Evolutionary conservation across 2,113 vertebrate genomes (phyloP), one percentile per base, ranked within the genome.

Genomic region (Heterotilapia buettikoferi): DNA sequence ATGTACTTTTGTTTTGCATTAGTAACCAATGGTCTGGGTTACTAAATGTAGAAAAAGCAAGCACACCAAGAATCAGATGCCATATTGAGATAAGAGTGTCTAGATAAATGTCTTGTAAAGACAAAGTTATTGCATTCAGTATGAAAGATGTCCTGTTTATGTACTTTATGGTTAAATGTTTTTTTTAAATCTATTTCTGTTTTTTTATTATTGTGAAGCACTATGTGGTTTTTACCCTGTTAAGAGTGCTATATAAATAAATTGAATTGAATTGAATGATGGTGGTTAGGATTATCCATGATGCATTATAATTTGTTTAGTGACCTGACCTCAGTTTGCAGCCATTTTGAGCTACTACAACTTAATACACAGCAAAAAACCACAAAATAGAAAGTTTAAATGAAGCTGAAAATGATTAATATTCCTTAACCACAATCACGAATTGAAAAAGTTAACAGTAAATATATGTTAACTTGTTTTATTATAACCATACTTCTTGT

Each of bases 301-400:
- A 71, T 43, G 63, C 19, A 71, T 71, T 63, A 63, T 63, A 63
- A 63, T 63, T 36, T 63, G 59, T 63, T 63, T n/a, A 63, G 59
- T 36, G 36, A 71, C 63, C 12, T 43, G 36, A 71, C 7, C 2
- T 43, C 1, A 24, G 12, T 68, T 40, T 68, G 63, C 36, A 68
- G 63, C 63, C 3, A 43, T 21, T 71, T 71, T 24, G 63, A 2
- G 36, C 63, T 24, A 40, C 36, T 43, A 40, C 12, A 71, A 40
- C n/a, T 68, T 68, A 40, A 68, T 40, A 40, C 36, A 68, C 63
- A 71, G 63, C 14, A 40, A 68, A 68, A 31, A 54, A 26, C 19
- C 16, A 66, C 2, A 38, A 38, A 66, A 66, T 36, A 33, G 5
- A 12, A 66, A 7, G 61, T 36, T 66, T 31, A 66, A 66, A 66